Conservation (phyloP, 2,888 invertebrate genomes). For the Girardia tigrina region DNA sequence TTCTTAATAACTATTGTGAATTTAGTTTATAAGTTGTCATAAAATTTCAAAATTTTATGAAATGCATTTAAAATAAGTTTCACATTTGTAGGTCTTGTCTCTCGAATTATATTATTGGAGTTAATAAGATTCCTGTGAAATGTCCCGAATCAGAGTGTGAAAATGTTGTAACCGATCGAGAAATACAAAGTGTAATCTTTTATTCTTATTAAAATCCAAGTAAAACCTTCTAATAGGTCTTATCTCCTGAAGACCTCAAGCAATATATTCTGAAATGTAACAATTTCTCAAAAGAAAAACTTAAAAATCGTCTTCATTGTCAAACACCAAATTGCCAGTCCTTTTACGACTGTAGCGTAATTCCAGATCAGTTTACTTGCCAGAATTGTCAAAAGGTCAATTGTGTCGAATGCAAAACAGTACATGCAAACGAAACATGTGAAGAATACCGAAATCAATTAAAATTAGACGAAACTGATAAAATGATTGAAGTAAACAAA, state of each 20-base stretch:
- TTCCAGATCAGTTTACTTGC: neutral
- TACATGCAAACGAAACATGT: neutral
- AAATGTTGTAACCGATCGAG: neutral
- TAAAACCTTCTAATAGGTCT: neutral
- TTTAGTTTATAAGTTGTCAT: no score
- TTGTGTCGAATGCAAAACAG: neutral
- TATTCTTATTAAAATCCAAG: neutral
- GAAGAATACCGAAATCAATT: neutral
- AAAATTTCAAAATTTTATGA: no score
- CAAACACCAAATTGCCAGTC: neutral
- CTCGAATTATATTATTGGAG: neutral
- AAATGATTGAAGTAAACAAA: neutral
- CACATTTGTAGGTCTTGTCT: neutral
- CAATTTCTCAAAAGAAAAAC: neutral
- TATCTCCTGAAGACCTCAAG: neutral
- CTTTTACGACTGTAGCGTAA: neutral
- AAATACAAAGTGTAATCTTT: neutral
- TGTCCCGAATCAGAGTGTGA: neutral
- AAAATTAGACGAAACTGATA: neutral
- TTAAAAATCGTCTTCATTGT: neutral
- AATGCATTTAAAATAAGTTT: no score
- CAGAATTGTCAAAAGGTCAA: neutral
- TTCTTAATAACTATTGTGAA: no score
- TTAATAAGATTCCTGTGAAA: neutral
- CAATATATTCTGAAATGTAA: neutral